These are phyloP conservation scores for Notoglanidium macrostoma DNA, from an alignment of 2,797 vertebrate genomes.

Conservation along the genomic window DNA sequence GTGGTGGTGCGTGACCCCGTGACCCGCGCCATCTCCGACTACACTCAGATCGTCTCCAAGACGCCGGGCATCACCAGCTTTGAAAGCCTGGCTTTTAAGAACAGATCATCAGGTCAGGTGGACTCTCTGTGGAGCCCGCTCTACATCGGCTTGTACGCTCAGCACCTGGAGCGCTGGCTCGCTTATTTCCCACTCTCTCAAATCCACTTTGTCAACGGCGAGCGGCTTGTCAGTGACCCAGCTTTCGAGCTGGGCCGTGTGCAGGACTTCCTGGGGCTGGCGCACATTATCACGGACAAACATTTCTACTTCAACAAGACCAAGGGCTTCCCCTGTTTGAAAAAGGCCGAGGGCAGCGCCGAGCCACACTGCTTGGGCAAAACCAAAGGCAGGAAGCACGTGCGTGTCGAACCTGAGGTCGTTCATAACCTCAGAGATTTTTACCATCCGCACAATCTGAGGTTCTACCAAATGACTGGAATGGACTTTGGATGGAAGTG, in stretches of 20 bases:
- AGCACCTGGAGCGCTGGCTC: slow-evolving; percentile 82
- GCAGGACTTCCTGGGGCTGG: slow-evolving; percentile 82
- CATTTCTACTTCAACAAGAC: slow-evolving; percentile 87
- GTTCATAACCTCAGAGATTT: slow-evolving; percentile 77
- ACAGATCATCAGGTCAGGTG: slow-evolving; percentile 75
- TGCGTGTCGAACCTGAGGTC: slow-evolving; percentile 70
- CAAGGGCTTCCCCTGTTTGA: slow-evolving; percentile 83
- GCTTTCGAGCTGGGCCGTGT: slow-evolving; percentile 79
- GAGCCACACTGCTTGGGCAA: slow-evolving; percentile 73
- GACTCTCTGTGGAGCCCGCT: slow-evolving; percentile 80
- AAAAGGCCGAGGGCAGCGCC: slow-evolving; percentile 81
- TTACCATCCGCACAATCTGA: slow-evolving; percentile 78
- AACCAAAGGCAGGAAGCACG: slow-evolving; percentile 74
- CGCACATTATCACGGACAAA: slow-evolving; percentile 82
- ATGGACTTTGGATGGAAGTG: slow-evolving; percentile 83
- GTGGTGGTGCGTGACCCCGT: slow-evolving; percentile 82
- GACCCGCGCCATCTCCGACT: slow-evolving; percentile 82
- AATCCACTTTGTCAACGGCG: slow-evolving; percentile 82
- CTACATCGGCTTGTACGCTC: slow-evolving; percentile 82
- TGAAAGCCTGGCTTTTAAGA: slow-evolving; percentile 79
- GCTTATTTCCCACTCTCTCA: slow-evolving; percentile 78
- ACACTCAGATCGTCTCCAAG: slow-evolving; percentile 84
- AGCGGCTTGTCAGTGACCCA: slow-evolving; percentile 79
- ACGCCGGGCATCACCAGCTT: slow-evolving; percentile 76
- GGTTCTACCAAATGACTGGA: slow-evolving; percentile 79